Evolutionary conservation across 2,797 vertebrate genomes (phyloP), one percentile per base, ranked within the genome.

Genomic region (Astyanax mexicanus): DNA sequence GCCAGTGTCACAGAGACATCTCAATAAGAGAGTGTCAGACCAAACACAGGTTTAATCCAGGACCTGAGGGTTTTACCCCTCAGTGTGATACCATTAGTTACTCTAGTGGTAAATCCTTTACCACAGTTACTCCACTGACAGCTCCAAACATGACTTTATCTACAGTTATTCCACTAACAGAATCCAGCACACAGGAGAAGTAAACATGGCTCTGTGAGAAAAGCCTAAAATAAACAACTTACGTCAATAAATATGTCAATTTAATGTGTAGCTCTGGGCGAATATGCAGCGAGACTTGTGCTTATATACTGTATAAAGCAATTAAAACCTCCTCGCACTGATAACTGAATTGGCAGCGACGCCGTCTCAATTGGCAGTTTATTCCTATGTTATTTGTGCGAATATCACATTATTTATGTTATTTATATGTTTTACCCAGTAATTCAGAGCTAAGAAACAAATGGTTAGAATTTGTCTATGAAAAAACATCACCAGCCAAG

Each of bases 251-350:
- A 44, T 23, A 19, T 25, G 61, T 29, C 9, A 60, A 44, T 27
- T 44, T 40, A n/a, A 62, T 61, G 55, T 49, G 13, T 37, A 62
- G 37, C n/a, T 49, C 38, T 32, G n/a, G 60, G 76, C 19, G 32
- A 32, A 5, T n/a, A n/a, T n/a, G n/a, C n/a, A n/a, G n/a, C n/a
- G n/a, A n/a, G n/a, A n/a, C n/a, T n/a, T n/a, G n/a, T n/a, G n/a
- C n/a, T n/a, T n/a, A n/a, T n/a, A n/a, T n/a, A n/a, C n/a, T 13
- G 29, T 77, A 79, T 44, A 40, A 27, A 23, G 21, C 19, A 8
- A 25, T 2, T 42, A n/a, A 5, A 65, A 49, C 64, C 3, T 35
- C 66, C 25, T 1, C 49, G 13, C n/a, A 47, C 23, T 27, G 42
- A 12, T 42, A 66, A 29, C 25, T 42, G 4, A 8, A 12, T 27